Evolutionary conservation across 2,888 invertebrate genomes (phyloP).

Genomic region (Cactoblastis cactorum): DNA sequence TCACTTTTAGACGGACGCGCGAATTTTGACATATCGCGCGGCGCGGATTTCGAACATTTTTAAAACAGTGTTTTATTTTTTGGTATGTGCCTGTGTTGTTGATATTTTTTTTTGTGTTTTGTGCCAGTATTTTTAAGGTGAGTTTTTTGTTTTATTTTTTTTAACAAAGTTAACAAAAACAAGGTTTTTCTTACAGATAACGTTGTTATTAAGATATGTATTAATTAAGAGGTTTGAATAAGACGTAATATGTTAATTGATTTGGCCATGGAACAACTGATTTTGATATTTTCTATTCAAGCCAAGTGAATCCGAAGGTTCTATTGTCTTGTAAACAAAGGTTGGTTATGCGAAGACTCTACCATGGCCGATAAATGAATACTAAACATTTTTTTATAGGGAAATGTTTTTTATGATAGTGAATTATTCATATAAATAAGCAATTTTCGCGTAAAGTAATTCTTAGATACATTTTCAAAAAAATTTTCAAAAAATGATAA

Average conservation of each 20-base stretch:
- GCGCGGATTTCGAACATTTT: slow-evolving; percentile 13
- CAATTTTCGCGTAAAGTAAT: no score
- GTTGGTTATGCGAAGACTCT: not conserved
- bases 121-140: slow-evolving; percentile 11
- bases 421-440: no score
- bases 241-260: not conserved
- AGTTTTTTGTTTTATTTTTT: not conserved
- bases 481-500: no score
- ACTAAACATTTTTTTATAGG: no score
- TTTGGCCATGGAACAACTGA: not conserved
- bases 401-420: no score
- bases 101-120: slow-evolving; percentile 7
- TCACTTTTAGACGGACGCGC: slow-evolving; percentile 13
- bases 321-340: slow-evolving; percentile 11
- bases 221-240: not conserved
- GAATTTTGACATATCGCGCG: not conserved
- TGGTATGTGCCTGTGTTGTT: slow-evolving; percentile 9
- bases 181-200: no score
- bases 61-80: not conserved
- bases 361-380: not conserved
- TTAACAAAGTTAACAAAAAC: not conserved
- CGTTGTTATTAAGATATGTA: not conserved
- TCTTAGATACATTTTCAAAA: no score
- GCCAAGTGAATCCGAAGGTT: slow-evolving; percentile 2
- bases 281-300: not conserved